These are phyloP conservation scores for Gracilinanus agilis DNA, from an alignment of 2,113 vertebrate species.

Conservation along the genomic window DNA sequence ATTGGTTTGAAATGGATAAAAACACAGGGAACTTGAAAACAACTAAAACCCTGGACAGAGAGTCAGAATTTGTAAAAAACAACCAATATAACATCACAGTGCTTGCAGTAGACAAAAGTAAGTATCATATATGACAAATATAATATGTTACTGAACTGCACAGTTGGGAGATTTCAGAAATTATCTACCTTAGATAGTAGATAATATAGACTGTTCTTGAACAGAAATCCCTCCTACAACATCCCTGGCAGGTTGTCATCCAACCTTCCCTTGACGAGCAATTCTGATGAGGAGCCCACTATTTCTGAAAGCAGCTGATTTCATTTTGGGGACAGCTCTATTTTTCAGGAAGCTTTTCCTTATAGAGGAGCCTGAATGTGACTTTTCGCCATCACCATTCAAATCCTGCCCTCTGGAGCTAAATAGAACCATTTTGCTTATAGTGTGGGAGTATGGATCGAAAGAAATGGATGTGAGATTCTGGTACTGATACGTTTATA, in stretches of 20 bases:
- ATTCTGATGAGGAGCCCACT: not conserved
- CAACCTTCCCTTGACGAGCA: not conserved
- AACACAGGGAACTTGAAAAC: conserved; percentile 87
- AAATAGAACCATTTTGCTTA: not conserved
- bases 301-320: not conserved
- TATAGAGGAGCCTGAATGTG: not conserved
- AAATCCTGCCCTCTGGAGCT: not conserved
- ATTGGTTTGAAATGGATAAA: conserved; percentile 89
- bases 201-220: not conserved
- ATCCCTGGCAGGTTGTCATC: not conserved
- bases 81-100: conserved; percentile 87
- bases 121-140: conserved; percentile 72
- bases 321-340: not conserved
- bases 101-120: conserved; percentile 83
- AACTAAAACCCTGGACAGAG: conserved; percentile 88
- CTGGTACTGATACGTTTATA: not conserved
- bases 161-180: not conserved
- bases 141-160: not conserved
- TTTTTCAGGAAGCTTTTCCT: not conserved
- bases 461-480: not conserved
- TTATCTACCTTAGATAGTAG: too few relatives aligned
- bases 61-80: conserved; percentile 85
- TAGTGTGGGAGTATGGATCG: not conserved
- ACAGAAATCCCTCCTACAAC: not conserved
- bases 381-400: not conserved